phyloP scores from a whole-genome alignment of 2,888 invertebrate species.

The Ochropleura leucogaster region DNA sequence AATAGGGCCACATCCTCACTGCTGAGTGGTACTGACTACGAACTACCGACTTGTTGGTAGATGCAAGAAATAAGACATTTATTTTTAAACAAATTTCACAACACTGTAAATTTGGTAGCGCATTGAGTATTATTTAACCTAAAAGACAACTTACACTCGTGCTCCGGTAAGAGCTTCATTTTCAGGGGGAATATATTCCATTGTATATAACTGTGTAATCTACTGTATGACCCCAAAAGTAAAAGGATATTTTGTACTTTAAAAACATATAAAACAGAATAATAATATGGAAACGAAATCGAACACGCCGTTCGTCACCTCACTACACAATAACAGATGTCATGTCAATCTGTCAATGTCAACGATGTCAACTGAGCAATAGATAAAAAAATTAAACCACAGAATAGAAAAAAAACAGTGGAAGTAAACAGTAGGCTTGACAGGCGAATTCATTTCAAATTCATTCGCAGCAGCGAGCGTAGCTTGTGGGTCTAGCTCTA shows the following conservation, averaged over 20 bases:
- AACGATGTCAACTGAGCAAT: not conserved
- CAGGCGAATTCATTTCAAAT: no score
- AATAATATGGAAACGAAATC: not conserved
- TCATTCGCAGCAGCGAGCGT: no score
- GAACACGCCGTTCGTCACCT: slow-evolving; percentile 24
- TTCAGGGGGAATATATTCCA: slow-evolving; percentile 86
- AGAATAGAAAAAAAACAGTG: no score
- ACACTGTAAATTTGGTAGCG: not conserved
- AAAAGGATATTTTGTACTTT: not conserved
- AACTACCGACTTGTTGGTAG: not conserved
- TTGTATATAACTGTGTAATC: slow-evolving; percentile 57
- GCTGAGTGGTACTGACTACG: not conserved
- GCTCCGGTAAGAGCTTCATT: slow-evolving; percentile 73
- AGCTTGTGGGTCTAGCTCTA: no score
- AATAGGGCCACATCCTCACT: not conserved
- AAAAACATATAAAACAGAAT: not conserved
- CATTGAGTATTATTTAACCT: slow-evolving; percentile 52
- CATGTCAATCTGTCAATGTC: not conserved
- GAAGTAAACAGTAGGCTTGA: no score
- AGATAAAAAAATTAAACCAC: not conserved
- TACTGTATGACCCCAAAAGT: not conserved
- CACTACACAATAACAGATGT: not conserved
- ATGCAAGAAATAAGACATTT: not conserved
- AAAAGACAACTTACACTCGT: slow-evolving; percentile 82
- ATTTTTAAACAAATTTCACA: slow-evolving; percentile 5